phyloP scores from a whole-genome alignment of 1,140 invertebrate genomes.

The Brachionus rubens region DNA sequence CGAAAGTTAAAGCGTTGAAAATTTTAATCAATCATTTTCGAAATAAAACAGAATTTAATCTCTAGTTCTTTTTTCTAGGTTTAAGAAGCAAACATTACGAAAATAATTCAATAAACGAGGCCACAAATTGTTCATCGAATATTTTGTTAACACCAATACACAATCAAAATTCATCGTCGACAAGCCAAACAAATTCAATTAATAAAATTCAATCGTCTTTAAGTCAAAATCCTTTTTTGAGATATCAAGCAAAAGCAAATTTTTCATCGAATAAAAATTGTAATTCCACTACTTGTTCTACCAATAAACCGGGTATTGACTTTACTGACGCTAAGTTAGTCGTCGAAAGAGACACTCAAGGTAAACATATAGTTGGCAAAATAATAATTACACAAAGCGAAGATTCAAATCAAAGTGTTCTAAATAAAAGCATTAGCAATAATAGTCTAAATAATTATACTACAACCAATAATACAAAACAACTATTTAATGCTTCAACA shows the following conservation, averaged over 20 bases:
- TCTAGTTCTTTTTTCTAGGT: background rate
- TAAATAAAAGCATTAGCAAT: slow-evolving; percentile 1
- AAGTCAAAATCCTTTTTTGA: background rate
- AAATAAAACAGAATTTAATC: no score
- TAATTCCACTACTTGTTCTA: background rate
- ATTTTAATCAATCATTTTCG: no score
- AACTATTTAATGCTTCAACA: background rate
- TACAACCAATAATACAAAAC: slow-evolving; percentile 1
- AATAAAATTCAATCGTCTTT: background rate
- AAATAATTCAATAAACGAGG: background rate
- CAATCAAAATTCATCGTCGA: background rate
- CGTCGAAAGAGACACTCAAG: slow-evolving; percentile 21
- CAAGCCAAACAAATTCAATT: background rate
- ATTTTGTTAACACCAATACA: background rate
- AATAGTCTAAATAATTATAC: no score
- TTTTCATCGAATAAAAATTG: background rate
- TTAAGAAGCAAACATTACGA: background rate
- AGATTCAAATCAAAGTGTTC: background rate
- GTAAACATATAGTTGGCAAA: slow-evolving; percentile 31
- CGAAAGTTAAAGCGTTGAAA: no score
- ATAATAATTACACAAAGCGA: background rate
- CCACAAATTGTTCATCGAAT: background rate
- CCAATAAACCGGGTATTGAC: background rate
- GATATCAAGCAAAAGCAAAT: background rate
- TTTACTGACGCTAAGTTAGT: slow-evolving; percentile 31